phyloP scores from a whole-genome alignment of 2,888 invertebrate species.

The Noctua janthe region DNA sequence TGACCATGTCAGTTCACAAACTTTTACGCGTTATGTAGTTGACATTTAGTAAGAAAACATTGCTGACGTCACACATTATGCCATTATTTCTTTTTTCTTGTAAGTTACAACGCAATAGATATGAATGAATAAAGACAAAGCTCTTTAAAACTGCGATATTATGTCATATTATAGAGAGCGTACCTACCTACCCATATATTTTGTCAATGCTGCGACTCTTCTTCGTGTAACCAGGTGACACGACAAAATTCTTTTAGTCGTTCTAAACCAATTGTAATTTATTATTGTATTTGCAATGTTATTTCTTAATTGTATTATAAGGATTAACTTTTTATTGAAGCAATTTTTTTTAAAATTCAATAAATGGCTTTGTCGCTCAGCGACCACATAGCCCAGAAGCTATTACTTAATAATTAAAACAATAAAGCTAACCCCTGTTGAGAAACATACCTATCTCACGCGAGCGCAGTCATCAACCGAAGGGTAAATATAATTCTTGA shows the following conservation, averaged over 20 bases:
- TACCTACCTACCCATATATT: not conserved
- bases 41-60: conserved; percentile 38
- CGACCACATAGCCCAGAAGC: not conserved
- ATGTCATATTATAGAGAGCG: not conserved
- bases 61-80: conserved; percentile 24
- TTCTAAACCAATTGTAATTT: not conserved
- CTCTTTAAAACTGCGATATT: not conserved
- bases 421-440: conserved; percentile 54
- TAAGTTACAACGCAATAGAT: conserved; percentile 27
- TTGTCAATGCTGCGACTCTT: conserved; percentile 6
- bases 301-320: not conserved
- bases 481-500: conserved; percentile 78
- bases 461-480: conserved; percentile 69
- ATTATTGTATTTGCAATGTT: conserved; percentile 8
- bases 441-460: conserved; percentile 60
- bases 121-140: conserved; percentile 11
- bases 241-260: not conserved
- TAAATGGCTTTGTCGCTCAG: too few relatives aligned
- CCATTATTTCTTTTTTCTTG: conserved; percentile 38
- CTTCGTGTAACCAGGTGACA: too few relatives aligned
- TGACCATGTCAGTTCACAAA: not conserved
- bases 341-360: not conserved
- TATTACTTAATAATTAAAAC: conserved; percentile 43
- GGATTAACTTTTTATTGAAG: not conserved
- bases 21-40: not conserved